These are phyloP conservation scores for Ferrisia virgata DNA, from an alignment of 2,888 invertebrate species.

Conservation along the genomic window DNA sequence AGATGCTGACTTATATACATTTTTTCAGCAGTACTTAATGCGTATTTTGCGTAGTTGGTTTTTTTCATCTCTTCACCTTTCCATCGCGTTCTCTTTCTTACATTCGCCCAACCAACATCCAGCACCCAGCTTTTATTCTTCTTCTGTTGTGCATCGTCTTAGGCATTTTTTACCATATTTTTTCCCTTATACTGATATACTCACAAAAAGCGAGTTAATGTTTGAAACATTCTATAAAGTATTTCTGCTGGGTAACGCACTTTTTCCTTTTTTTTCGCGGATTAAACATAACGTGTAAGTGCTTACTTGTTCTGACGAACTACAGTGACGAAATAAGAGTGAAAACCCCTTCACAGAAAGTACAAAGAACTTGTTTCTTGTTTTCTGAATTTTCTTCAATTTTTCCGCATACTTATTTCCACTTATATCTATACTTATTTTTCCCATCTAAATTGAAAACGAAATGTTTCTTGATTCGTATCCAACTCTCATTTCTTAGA, in stretches of 20 bases:
- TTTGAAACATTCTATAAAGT: neutral
- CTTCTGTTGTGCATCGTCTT: neutral
- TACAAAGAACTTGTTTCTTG: neutral
- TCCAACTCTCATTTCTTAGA: no score
- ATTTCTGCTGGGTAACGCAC: neutral
- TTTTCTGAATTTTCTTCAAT: constrained; percentile 25
- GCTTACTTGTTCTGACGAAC: neutral
- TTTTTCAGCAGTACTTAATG: neutral
- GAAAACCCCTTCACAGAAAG: neutral
- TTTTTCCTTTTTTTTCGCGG: no score
- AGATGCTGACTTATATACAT: constrained; percentile 15
- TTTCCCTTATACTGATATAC: neutral
- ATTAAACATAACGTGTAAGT: neutral
- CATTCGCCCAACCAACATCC: no score
- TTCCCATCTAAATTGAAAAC: constrained; percentile 1
- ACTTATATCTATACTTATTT: no score
- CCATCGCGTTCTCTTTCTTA: neutral
- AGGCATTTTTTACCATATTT: constrained; percentile 20
- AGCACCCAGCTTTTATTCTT: neutral
- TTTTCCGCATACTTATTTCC: neutral
- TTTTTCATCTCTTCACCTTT: neutral
- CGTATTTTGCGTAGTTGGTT: neutral
- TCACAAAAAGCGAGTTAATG: constrained; percentile 17
- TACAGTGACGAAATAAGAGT: neutral
- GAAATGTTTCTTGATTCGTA: constrained; percentile 5